These are phyloP conservation scores for Oncorhynchus mykiss DNA, from an alignment of 2,113 vertebrate genomes.

Conservation along the genomic window DNA sequence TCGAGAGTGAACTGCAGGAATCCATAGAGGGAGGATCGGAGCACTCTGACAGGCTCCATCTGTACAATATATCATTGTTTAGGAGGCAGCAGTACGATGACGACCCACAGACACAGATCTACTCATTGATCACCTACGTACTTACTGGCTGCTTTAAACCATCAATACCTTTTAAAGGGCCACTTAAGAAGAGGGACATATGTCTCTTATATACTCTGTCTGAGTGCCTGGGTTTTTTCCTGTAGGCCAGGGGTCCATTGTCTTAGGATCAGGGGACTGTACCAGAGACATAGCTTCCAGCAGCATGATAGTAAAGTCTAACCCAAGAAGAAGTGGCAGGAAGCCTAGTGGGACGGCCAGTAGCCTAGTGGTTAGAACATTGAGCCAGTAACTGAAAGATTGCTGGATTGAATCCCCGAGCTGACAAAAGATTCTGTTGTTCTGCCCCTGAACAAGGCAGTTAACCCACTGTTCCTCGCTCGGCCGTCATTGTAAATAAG, in stretches of 20 bases:
- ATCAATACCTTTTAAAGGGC: slow-evolving; percentile 74
- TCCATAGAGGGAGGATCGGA: neutral
- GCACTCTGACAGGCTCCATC: neutral
- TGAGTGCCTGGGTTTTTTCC: slow-evolving; percentile 29
- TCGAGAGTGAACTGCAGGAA: neutral
- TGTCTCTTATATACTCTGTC: slow-evolving; percentile 50
- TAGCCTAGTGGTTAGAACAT: no score
- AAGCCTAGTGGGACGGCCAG: no score
- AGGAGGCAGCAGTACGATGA: slow-evolving; percentile 28
- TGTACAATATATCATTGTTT: slow-evolving; percentile 35
- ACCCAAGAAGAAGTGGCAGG: no score
- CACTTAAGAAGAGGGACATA: slow-evolving; percentile 70
- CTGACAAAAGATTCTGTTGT: no score
- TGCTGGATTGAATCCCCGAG: no score
- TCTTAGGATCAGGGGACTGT: slow-evolving; percentile 10
- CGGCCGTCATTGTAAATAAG: no score
- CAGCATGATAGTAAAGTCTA: neutral
- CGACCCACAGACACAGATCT: slow-evolving; percentile 50
- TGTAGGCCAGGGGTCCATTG: neutral
- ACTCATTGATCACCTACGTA: slow-evolving; percentile 62
- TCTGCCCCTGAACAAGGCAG: no score
- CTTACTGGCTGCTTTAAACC: slow-evolving; percentile 64
- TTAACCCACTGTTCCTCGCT: no score
- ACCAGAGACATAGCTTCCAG: slow-evolving; percentile 19
- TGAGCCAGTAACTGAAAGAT: no score